phyloP scores from a whole-genome alignment of 92 coral and sea anemone genomes.

The Heteractis magnifica region DNA sequence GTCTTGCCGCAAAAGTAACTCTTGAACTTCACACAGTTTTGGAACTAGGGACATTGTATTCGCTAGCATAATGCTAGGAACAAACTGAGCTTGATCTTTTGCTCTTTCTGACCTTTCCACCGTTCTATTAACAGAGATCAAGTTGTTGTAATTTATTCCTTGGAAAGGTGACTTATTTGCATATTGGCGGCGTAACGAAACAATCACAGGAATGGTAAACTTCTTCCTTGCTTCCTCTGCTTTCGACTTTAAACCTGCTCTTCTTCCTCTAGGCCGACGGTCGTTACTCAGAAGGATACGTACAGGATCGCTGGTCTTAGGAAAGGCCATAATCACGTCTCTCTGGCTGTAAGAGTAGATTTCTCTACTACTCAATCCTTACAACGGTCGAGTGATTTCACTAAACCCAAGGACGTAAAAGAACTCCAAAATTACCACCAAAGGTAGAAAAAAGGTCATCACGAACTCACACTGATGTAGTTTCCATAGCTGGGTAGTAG shows the following conservation, averaged over 20 bases:
- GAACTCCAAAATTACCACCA: no score
- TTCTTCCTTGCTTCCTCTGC: constrained; percentile 31
- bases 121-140: constrained; percentile 18
- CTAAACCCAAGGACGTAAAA: no score
- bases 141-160: constrained; percentile 27
- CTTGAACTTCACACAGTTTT: constrained; percentile 31
- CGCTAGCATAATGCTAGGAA: constrained; percentile 28
- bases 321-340: no score
- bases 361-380: no score
- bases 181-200: not conserved
- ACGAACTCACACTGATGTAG: no score
- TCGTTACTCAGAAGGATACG: no score
- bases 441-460: no score
- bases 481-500: no score
- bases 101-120: not conserved
- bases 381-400: no score
- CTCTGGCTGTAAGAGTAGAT: no score
- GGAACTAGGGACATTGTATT: constrained; percentile 30
- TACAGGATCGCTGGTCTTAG: no score
- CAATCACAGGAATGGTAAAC: constrained; percentile 12
- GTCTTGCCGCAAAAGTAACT: constrained; percentile 22
- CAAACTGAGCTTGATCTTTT: constrained; percentile 1
- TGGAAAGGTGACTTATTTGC: constrained; percentile 10
- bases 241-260: constrained; percentile 33
- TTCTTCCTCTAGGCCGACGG: not conserved